phyloP scores from a whole-genome alignment of 2,797 vertebrate species.

The Synanceia verrucosa region DNA sequence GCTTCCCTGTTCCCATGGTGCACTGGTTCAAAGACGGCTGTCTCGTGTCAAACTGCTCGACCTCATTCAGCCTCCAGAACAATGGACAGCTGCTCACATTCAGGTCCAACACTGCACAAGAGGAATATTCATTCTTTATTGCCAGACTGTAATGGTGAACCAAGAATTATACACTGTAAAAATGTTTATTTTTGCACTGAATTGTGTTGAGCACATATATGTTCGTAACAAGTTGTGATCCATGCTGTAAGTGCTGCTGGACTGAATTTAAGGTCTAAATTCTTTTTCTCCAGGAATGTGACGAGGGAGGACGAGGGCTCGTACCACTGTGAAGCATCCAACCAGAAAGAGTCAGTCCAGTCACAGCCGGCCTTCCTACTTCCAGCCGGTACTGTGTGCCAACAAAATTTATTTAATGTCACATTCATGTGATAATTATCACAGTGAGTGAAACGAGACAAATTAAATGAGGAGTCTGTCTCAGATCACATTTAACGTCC shows the following conservation, averaged over 20 bases:
- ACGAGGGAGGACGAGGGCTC: slow-evolving; percentile 77
- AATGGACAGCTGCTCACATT: slow-evolving; percentile 83
- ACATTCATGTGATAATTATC: not conserved
- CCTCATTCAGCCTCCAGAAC: slow-evolving; percentile 72
- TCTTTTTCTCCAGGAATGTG: slow-evolving; percentile 74
- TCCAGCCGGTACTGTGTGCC: slow-evolving; percentile 69
- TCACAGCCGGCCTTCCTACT: slow-evolving; percentile 77
- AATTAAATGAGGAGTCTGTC: not conserved
- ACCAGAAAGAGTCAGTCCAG: slow-evolving; percentile 67
- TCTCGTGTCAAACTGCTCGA: slow-evolving; percentile 69
- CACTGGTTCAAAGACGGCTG: slow-evolving; percentile 84
- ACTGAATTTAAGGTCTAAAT: not conserved
- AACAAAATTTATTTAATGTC: not conserved
- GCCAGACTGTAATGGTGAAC: not conserved
- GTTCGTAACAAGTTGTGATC: not conserved
- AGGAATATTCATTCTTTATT: slow-evolving; percentile 50
- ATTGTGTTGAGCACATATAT: not conserved
- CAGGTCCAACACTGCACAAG: slow-evolving; percentile 64
- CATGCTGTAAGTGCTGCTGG: not conserved
- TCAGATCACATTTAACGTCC: not conserved
- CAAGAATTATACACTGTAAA: not conserved
- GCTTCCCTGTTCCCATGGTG: slow-evolving; percentile 81
- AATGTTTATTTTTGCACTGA: not conserved
- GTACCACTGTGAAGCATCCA: slow-evolving; percentile 82
- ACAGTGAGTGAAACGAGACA: not conserved